Evolutionary conservation across 2,113 vertebrate species (phyloP).

Genomic region (Centropristis striata): DNA sequence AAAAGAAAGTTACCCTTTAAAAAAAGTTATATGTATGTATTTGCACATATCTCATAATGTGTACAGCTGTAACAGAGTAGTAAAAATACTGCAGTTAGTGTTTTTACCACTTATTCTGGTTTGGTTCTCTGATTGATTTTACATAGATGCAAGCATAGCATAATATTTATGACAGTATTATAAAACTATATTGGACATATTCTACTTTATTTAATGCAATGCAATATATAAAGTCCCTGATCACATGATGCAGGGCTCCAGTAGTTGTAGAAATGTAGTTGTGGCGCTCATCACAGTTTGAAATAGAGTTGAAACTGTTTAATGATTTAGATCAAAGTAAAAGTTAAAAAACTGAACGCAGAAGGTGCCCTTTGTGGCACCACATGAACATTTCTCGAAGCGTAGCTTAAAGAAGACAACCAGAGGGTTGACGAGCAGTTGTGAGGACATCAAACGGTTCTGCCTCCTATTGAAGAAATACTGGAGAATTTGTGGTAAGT

Average conservation of each 20-base stretch:
- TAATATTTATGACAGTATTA: not conserved
- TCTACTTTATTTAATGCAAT: constrained; percentile 14
- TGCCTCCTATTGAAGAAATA: constrained; percentile 64
- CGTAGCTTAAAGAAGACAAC: constrained; percentile 74
- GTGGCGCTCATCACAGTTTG: constrained; percentile 23
- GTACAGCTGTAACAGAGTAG: not conserved
- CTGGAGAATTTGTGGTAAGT: constrained; percentile 57
- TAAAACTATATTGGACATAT: not conserved
- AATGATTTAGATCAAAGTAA: constrained; percentile 60
- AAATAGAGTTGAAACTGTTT: constrained; percentile 29
- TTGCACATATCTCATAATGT: not conserved
- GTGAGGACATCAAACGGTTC: constrained; percentile 79
- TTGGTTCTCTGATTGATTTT: constrained; percentile 9
- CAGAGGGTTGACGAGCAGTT: constrained; percentile 61
- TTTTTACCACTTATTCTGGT: not conserved
- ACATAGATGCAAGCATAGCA: not conserved
- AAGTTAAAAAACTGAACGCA: constrained; percentile 52
- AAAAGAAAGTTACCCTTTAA: too few species aligned
- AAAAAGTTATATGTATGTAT: not conserved
- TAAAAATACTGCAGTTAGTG: not conserved
- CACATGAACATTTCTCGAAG: constrained; percentile 56
- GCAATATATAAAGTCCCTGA: not conserved
- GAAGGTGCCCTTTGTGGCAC: constrained; percentile 40
- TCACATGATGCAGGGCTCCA: constrained; percentile 1
- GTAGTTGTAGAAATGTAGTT: constrained; percentile 23